A percentile compares a stretch with the other conserved stretches of the same genome.
These are phyloP conservation scores for Protophormia terraenovae DNA, from an alignment of 2,888 invertebrate genomes.

Conservation along the genomic window DNA sequence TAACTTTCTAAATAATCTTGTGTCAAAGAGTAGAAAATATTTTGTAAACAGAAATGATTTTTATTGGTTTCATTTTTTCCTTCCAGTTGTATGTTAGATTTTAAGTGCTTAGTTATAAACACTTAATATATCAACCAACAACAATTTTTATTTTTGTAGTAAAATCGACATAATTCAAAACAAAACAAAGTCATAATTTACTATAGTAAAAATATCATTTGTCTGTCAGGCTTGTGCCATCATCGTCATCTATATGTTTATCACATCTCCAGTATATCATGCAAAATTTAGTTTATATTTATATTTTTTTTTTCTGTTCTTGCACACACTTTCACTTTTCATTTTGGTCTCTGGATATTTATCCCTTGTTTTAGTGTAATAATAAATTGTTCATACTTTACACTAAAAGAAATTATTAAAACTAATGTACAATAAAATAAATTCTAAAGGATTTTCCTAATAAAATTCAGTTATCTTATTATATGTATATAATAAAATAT, in stretches of 20 bases:
- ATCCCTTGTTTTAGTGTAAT: neutral
- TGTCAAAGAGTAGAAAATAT: conserved; percentile 13
- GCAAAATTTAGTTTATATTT: conserved; percentile 3
- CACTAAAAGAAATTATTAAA: neutral
- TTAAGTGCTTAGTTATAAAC: conserved; percentile 36
- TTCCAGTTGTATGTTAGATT: neutral
- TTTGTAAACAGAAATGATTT: neutral
- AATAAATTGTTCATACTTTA: neutral
- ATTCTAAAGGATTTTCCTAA: no score
- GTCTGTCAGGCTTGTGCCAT: conserved; percentile 31
- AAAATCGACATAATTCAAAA: conserved; percentile 54
- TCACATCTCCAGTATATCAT: conserved; percentile 11
- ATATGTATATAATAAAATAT: no score
- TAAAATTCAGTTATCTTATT: no score
- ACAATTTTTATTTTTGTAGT: conserved; percentile 16
- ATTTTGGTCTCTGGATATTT: neutral
- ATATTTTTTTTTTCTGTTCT: no score
- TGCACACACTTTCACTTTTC: neutral
- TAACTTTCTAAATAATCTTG: conserved; percentile 19
- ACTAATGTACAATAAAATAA: no score
- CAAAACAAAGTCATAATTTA: conserved; percentile 58
- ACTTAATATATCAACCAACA: conserved; percentile 45
- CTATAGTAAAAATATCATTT: conserved; percentile 46
- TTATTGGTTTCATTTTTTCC: neutral
- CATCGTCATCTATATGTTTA: conserved; percentile 25